Evolutionary conservation across 2,797 vertebrate genomes (phyloP).

Genomic region (Coccyzus lansbergi): DNA sequence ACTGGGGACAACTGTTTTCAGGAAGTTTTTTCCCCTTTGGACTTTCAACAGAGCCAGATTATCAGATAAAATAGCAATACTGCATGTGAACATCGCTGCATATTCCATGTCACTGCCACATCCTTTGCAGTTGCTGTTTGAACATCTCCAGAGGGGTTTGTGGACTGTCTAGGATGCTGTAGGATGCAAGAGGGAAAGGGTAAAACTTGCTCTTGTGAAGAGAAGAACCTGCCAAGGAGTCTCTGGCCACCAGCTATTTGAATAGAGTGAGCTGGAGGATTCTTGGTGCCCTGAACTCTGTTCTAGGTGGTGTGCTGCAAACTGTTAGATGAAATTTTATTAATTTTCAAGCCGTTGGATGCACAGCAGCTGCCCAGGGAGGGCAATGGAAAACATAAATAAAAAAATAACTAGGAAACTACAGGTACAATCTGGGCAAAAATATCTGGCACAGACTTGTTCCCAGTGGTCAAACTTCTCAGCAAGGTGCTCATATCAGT

Average conservation of each 20-base stretch:
- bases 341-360: not conserved
- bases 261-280: not conserved
- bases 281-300: not conserved
- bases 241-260: not conserved
- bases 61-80: not conserved
- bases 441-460: not conserved
- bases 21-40: not conserved
- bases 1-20: not conserved
- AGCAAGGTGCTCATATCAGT: not conserved
- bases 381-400: not conserved
- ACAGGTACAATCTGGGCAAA: not conserved
- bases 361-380: not conserved
- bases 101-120: not conserved
- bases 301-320: not conserved
- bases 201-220: not conserved
- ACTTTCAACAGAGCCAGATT: not conserved
- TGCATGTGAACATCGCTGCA: not conserved
- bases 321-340: not conserved
- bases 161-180: not conserved
- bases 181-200: not conserved
- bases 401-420: not conserved
- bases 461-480: not conserved
- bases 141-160: rapidly evolving
- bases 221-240: not conserved
- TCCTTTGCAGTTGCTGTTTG: not conserved